Percentiles rank a stretch among this genome's conserved stretches.
These are phyloP conservation scores for Steinernema scapterisci DNA, from an alignment of 2,888 invertebrate genomes.

Conservation along the genomic window DNA sequence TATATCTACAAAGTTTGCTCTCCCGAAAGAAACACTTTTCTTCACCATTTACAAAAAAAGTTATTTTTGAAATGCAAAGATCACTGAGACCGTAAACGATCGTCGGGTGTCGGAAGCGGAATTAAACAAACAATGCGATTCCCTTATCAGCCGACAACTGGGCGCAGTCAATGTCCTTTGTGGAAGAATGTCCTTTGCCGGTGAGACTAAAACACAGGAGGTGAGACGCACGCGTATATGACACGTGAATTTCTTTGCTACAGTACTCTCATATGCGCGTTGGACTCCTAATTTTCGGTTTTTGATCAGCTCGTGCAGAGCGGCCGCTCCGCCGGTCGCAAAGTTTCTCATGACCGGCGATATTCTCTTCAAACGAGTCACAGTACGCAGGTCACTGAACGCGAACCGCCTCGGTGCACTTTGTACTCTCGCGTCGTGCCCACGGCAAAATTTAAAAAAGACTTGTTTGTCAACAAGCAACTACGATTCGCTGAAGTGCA, in stretches of 20 bases:
- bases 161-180: constrained; percentile 14
- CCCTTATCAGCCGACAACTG: neutral
- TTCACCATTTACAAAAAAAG: neutral
- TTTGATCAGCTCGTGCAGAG: neutral
- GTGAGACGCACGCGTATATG: neutral
- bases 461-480: neutral
- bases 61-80: constrained; percentile 11
- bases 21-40: neutral
- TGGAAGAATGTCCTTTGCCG: neutral
- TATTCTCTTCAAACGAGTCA: neutral
- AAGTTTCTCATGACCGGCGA: neutral
- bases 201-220: constrained; percentile 13
- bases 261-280: neutral
- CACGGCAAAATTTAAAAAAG: neutral
- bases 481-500: neutral
- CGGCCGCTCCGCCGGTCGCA: neutral
- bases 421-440: neutral
- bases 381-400: neutral
- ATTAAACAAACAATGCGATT: neutral
- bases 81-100: constrained; percentile 6
- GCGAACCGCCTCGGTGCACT: neutral
- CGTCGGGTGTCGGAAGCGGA: neutral
- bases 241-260: neutral
- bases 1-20: neutral
- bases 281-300: neutral